Percentiles rank a stretch among this genome's conserved stretches.
Conservation (phyloP, 2,113 vertebrate genomes). For the Thunnus thynnus region DNA sequence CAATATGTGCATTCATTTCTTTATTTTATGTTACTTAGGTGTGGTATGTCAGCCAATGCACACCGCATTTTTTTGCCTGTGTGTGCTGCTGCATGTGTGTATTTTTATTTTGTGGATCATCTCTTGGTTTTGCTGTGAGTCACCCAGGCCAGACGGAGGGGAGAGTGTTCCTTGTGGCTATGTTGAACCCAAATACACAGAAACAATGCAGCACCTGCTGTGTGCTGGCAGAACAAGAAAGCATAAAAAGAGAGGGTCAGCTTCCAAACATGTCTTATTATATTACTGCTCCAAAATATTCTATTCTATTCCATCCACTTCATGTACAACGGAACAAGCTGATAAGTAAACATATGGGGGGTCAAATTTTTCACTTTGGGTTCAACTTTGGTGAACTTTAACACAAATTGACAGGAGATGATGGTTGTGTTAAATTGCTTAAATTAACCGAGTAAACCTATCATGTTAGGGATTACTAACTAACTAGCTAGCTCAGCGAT, state of each 20-base stretch:
- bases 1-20: conserved; percentile 15
- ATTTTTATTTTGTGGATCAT: conserved; percentile 38
- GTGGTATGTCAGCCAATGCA: background rate
- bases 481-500: too few relatives aligned
- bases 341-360: background rate
- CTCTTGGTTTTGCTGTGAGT: conserved; percentile 56
- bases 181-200: conserved; percentile 47
- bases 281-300: conserved; percentile 13
- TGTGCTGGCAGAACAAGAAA: conserved; percentile 25
- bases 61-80: conserved; percentile 6
- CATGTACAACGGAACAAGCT: background rate
- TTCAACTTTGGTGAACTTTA: too few relatives aligned
- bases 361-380: too few relatives aligned
- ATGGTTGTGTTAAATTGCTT: too few relatives aligned
- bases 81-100: conserved; percentile 6
- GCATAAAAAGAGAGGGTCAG: conserved; percentile 14
- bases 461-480: too few relatives aligned
- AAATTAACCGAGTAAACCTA: too few relatives aligned
- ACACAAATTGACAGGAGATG: too few relatives aligned
- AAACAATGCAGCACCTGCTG: conserved; percentile 54
- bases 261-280: conserved; percentile 30
- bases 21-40: conserved; percentile 3
- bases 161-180: conserved; percentile 49
- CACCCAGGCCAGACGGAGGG: conserved; percentile 49
- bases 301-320: background rate